Evolutionary conservation across 1,140 invertebrate genomes (phyloP).

Genomic region (Drosophila novamexicana): DNA sequence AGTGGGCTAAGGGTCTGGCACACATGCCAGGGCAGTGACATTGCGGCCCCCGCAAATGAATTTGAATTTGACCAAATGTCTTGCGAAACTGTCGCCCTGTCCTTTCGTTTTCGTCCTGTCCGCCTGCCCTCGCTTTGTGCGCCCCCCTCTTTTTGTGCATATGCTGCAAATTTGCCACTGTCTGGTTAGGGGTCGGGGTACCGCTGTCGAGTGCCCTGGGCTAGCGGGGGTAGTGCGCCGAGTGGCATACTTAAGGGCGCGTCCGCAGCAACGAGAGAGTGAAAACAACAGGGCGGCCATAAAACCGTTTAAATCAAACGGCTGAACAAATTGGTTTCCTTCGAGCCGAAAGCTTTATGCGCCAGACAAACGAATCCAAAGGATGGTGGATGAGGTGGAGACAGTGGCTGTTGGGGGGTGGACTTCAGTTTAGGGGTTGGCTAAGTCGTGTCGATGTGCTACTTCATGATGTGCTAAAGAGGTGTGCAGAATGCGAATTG

Average conservation of each 20-base stretch:
- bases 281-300: slow-evolving; percentile 81
- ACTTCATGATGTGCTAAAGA: slow-evolving; percentile 38
- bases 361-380: slow-evolving; percentile 61
- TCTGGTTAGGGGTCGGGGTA: slow-evolving; percentile 34
- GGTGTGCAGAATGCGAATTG: slow-evolving; percentile 24
- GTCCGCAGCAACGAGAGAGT: slow-evolving; percentile 56
- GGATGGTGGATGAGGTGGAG: slow-evolving; percentile 12
- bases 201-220: slow-evolving; percentile 9
- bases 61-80: slow-evolving; percentile 82
- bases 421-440: slow-evolving; percentile 30
- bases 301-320: slow-evolving; percentile 83
- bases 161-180: slow-evolving; percentile 78
- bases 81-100: slow-evolving; percentile 66
- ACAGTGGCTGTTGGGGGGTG: background rate
- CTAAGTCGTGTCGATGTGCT: background rate
- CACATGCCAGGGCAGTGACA: slow-evolving; percentile 42
- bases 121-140: background rate
- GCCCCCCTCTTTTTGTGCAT: slow-evolving; percentile 56
- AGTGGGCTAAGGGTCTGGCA: slow-evolving; percentile 3
- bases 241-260: slow-evolving; percentile 82
- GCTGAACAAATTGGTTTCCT: slow-evolving; percentile 83
- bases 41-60: slow-evolving; percentile 60
- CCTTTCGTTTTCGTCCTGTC: slow-evolving; percentile 37
- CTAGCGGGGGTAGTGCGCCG: slow-evolving; percentile 23
- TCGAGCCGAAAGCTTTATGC: slow-evolving; percentile 80